Conservation (phyloP, 2,797 vertebrate species). For the Borostomias antarcticus region DNA sequence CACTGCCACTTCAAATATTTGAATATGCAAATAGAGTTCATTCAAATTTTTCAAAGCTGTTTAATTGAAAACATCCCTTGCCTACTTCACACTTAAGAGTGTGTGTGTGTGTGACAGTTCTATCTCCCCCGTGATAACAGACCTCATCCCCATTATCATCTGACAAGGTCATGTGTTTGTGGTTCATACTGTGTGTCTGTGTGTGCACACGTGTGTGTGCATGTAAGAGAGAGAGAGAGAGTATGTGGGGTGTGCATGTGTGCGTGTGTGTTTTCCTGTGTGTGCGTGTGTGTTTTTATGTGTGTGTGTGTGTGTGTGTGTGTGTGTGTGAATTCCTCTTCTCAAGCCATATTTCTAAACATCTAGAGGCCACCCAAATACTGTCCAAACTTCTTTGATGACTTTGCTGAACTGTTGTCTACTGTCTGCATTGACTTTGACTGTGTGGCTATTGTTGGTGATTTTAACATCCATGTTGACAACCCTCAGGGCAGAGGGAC, state of each 20-base stretch:
- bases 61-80: not conserved
- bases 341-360: too few relatives aligned
- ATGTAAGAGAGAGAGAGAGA: not conserved
- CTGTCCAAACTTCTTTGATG: too few relatives aligned
- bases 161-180: not conserved
- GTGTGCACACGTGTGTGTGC: not conserved
- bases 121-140: not conserved
- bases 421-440: too few relatives aligned
- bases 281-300: conserved; percentile 1
- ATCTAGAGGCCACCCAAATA: too few relatives aligned
- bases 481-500: too few relatives aligned
- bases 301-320: conserved; percentile 9
- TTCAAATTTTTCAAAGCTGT: conserved; percentile 14
- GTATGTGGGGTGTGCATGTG: too few relatives aligned
- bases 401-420: too few relatives aligned
- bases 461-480: too few relatives aligned
- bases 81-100: not conserved
- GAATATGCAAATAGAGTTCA: not conserved
- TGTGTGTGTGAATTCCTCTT: too few relatives aligned
- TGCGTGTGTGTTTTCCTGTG: too few relatives aligned
- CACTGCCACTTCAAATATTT: not conserved
- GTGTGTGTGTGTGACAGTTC: not conserved
- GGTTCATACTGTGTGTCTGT: too few relatives aligned
- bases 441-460: too few relatives aligned
- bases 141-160: not conserved